Conservation (phyloP, 2,113 vertebrate genomes). For the Spermophilus dauricus region DNA sequence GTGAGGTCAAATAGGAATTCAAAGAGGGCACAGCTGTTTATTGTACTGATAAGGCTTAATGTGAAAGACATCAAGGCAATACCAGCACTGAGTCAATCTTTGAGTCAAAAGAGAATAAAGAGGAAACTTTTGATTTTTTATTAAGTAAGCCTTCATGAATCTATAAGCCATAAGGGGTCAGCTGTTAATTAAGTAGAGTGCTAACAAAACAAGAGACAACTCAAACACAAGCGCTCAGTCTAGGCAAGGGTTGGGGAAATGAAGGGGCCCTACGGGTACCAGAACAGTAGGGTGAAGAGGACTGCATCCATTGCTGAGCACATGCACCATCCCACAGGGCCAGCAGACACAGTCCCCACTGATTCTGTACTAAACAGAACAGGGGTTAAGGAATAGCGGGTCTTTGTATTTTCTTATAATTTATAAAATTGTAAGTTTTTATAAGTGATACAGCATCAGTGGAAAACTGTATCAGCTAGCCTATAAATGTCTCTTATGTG, state of each 20-base stretch:
- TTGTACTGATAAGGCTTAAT: background rate
- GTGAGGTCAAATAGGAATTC: slow-evolving; percentile 37
- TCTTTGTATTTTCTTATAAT: background rate
- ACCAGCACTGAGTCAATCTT: background rate
- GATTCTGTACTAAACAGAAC: background rate
- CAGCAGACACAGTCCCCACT: background rate
- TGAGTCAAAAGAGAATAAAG: background rate
- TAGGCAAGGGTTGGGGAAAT: background rate
- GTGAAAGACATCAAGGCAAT: background rate
- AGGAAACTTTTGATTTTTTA: background rate
- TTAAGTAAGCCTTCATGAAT: background rate
- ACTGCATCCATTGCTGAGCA: accelerated
- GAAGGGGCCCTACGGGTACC: background rate
- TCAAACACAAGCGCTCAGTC: background rate
- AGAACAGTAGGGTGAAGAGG: background rate
- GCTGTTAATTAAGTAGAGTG: background rate
- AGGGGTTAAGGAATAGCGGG: background rate
- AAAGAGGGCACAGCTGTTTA: background rate
- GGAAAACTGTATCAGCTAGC: background rate
- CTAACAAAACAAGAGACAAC: background rate
- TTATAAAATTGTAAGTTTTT: background rate
- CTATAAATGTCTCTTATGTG: background rate
- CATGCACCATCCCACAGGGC: accelerated
- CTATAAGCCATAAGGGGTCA: background rate
- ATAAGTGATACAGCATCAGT: background rate